Evolutionary conservation across 92 coral and sea anemone genomes (phyloP), one percentile per base, ranked within the genome.

Genomic region (Blastomussa wellsi): DNA sequence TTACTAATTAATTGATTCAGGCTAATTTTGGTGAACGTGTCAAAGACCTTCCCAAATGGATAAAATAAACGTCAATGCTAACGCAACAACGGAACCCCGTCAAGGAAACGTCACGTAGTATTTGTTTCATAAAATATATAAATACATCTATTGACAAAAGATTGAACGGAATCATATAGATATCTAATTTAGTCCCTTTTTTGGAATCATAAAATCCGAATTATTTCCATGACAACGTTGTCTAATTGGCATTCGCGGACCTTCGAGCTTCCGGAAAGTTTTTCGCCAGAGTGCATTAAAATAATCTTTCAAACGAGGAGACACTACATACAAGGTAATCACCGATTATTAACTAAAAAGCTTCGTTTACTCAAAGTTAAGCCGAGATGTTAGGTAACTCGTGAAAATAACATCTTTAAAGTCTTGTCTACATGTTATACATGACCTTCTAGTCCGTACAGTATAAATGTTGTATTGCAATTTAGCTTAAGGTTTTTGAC

Each of bases 81-180:
- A n/a, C 42, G 66, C 35, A 52, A 70, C 79, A 37, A 55, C 86
- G 86, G 86, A 82, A 82, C 70, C 66, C 52, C 52, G 85, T 35
- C 5, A 48, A 7, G 85, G 4, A 13, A 19, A 39, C 24, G 48
- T 55, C 17, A 81, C 68, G 38, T 14, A 24, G 35, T 14, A 82
- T n/a, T 51, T 52, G 52, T 81, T 81, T 70, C 53, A 35, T 36
- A 36, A 51, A 35, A 37, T 13, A n/a, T 10, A 16, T 28, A 70
- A n/a, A 57, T 71, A 53, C 36, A 16, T 82, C 69, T 82, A 76
- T 71, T 70, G 86, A 82, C 86, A 82, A 33, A 48, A 20, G 42
- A 36, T 47, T 32, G 65, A 60, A 70, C 86, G 41, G 78, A 19
- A 49, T 49, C 78, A 29, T 70, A 9, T 71, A 52, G 26, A 53